A percentile compares a stretch with the other conserved stretches of the same genome.
Evolutionary conservation across 2,888 invertebrate genomes (phyloP).

Genomic region (Lochmaea crataegi): DNA sequence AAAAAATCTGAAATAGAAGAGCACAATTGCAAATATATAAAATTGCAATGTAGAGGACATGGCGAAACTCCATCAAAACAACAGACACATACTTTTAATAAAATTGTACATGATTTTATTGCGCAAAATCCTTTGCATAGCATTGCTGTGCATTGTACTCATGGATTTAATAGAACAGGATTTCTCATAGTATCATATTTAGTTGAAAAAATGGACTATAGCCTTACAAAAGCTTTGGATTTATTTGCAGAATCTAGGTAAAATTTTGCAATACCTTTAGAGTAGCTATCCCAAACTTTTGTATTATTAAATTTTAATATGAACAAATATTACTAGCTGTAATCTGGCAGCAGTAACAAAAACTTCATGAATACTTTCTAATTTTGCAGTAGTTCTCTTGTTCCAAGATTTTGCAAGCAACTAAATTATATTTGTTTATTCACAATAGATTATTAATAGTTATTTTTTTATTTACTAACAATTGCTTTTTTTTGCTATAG

Average conservation of each 20-base stretch:
- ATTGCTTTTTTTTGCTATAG: constrained; percentile 64
- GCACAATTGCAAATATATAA: constrained; percentile 84
- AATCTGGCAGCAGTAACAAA: no score
- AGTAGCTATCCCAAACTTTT: background rate
- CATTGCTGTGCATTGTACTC: constrained; percentile 93
- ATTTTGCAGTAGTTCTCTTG: no score
- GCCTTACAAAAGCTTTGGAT: constrained; percentile 84
- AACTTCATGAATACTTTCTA: no score
- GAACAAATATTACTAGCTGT: no score
- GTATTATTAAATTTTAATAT: no score
- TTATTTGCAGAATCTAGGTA: constrained; percentile 80
- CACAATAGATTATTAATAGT: no score
- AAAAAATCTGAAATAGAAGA: constrained; percentile 82
- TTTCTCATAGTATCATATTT: constrained; percentile 94
- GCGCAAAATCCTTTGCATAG: constrained; percentile 81
- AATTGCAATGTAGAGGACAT: constrained; percentile 91
- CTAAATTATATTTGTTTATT: no score
- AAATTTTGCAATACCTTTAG: constrained; percentile 31
- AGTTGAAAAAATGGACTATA: constrained; percentile 85
- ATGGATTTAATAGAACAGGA: constrained; percentile 98
- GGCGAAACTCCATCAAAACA: constrained; percentile 91
- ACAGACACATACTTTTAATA: constrained; percentile 86
- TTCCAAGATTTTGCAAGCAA: no score
- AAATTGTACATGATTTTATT: constrained; percentile 82
- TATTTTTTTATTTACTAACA: background rate